These are phyloP conservation scores for Heliconius eleuchia DNA, from an alignment of 1,140 invertebrate species.

Conservation along the genomic window DNA sequence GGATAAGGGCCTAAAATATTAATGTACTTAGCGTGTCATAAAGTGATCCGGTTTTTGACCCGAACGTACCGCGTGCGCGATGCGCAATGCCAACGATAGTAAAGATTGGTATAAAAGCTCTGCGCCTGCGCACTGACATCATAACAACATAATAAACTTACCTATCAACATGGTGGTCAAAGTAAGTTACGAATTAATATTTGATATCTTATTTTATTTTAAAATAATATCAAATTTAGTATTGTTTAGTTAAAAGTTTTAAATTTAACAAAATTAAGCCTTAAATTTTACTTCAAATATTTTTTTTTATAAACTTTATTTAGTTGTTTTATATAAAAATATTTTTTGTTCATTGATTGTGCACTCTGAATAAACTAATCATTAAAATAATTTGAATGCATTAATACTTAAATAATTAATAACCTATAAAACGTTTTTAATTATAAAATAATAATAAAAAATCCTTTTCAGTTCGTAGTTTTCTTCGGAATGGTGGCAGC, in stretches of 20 bases:
- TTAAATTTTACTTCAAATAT: too few relatives aligned
- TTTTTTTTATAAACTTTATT: too few relatives aligned
- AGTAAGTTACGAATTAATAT: slow-evolving; percentile 47
- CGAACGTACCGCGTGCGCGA: slow-evolving; percentile 33
- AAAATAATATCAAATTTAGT: not conserved
- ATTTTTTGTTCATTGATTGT: not conserved
- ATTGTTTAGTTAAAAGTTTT: too few relatives aligned
- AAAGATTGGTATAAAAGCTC: slow-evolving; percentile 58
- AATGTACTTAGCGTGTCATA: slow-evolving; percentile 25
- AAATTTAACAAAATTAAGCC: too few relatives aligned
- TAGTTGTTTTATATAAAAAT: too few relatives aligned
- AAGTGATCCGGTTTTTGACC: slow-evolving; percentile 54
- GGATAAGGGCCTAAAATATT: slow-evolving; percentile 23
- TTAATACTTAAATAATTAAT: not conserved
- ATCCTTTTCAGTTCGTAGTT: slow-evolving; percentile 55
- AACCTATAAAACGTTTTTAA: not conserved
- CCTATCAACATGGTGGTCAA: slow-evolving; percentile 61
- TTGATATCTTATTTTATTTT: not conserved
- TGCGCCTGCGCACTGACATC: slow-evolving; percentile 35
- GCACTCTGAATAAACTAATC: not conserved
- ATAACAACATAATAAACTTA: slow-evolving; percentile 52
- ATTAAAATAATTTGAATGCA: not conserved
- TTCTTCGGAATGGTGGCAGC: slow-evolving; percentile 58
- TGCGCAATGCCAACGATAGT: slow-evolving; percentile 35
- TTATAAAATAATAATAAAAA: slow-evolving; percentile 1